Conservation (phyloP, 2,797 vertebrate species). For the Picus viridis region DNA sequence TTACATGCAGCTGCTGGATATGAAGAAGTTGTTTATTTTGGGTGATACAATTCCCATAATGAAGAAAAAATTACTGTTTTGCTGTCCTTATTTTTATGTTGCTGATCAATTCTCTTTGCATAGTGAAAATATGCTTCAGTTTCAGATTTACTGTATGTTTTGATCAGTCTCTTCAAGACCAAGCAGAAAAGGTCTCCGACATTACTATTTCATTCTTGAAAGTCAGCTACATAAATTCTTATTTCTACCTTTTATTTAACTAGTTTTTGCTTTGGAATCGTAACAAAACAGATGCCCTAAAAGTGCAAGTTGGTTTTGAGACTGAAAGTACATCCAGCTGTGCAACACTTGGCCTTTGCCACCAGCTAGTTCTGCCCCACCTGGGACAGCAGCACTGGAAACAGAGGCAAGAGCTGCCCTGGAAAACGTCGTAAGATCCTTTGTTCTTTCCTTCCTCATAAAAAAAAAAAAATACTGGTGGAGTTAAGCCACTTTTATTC, state of each 20-base stretch:
- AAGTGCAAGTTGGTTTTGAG: neutral
- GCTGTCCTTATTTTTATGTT: neutral
- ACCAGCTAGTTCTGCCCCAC: neutral
- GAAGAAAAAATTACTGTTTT: slow-evolving; percentile 44
- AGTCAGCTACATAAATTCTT: neutral
- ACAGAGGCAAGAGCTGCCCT: neutral
- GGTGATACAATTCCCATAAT: neutral
- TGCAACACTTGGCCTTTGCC: fast-evolving
- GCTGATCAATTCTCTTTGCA: slow-evolving; percentile 8
- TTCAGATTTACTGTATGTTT: neutral
- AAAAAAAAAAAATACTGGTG: neutral
- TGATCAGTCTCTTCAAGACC: neutral
- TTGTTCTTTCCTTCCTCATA: neutral
- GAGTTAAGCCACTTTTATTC: neutral
- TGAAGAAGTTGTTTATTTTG: slow-evolving; percentile 58
- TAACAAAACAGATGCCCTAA: neutral
- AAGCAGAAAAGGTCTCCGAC: neutral
- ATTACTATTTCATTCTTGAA: neutral
- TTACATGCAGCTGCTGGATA: slow-evolving; percentile 6
- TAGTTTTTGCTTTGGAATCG: neutral
- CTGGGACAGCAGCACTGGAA: neutral
- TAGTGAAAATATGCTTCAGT: neutral
- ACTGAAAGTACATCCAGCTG: neutral
- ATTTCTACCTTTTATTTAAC: neutral
- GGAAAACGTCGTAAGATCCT: neutral